phyloP scores from a whole-genome alignment of 2,888 invertebrate genomes.

The Troilus luridus region DNA sequence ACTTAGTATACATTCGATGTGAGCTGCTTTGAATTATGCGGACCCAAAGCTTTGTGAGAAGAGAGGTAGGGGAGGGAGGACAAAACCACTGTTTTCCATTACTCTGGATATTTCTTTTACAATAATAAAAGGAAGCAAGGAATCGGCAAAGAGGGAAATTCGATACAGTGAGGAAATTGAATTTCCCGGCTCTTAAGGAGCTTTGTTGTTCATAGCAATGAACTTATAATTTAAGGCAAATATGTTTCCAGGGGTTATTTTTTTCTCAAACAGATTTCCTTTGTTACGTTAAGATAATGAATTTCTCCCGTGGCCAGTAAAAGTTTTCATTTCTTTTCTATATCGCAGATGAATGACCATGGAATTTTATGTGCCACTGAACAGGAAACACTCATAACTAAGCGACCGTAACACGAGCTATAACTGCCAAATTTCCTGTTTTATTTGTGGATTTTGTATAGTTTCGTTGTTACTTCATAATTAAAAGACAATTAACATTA shows the following conservation, averaged over 20 bases:
- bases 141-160: conserved; percentile 42
- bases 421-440: no score
- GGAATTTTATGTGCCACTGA: not conserved
- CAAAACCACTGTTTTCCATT: not conserved
- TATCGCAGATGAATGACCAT: not conserved
- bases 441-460: no score
- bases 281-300: not conserved
- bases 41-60: not conserved
- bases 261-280: not conserved
- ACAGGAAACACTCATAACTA: no score
- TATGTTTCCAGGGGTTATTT: conserved; percentile 42
- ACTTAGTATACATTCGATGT: not conserved
- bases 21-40: not conserved
- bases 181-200: conserved; percentile 54
- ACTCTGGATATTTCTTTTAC: not conserved
- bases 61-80: not conserved
- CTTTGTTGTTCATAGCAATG: conserved; percentile 53
- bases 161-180: conserved; percentile 47
- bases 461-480: no score
- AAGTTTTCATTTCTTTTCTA: not conserved
- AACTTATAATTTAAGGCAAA: conserved; percentile 54
- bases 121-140: conserved; percentile 51
- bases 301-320: not conserved
- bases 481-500: no score
- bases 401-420: no score